Evolutionary conservation across 2,888 invertebrate genomes (phyloP).

Genomic region (Drosophila mettleri): DNA sequence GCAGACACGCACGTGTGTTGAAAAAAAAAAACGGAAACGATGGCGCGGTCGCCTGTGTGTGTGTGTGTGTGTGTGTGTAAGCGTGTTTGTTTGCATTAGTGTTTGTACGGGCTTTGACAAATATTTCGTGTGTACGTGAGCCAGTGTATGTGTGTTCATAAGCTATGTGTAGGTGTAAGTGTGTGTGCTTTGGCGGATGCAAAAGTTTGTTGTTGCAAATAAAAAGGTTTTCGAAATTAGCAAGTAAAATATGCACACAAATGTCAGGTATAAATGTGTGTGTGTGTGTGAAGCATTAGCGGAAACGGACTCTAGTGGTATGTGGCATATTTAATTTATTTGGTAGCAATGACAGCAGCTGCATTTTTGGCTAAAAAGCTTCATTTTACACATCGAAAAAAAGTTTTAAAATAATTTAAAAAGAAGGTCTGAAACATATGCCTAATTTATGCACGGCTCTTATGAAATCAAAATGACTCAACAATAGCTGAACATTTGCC

Average conservation of each 20-base stretch:
- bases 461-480: not conserved
- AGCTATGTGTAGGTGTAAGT: too few relatives aligned
- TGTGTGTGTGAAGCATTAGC: slow-evolving; percentile 38
- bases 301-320: slow-evolving; percentile 69
- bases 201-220: slow-evolving; percentile 66
- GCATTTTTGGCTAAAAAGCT: slow-evolving; percentile 3
- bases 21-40: slow-evolving; percentile 59
- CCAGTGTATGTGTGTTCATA: slow-evolving; percentile 18
- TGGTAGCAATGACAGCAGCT: slow-evolving; percentile 16
- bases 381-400: not conserved
- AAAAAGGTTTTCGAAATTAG: slow-evolving; percentile 63
- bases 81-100: slow-evolving; percentile 42
- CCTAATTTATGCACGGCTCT: not conserved
- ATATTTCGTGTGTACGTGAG: slow-evolving; percentile 49
- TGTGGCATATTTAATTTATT: slow-evolving; percentile 58
- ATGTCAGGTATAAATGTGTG: slow-evolving; percentile 22
- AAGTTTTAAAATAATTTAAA: not conserved
- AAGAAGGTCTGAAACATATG: not conserved
- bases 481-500: not conserved
- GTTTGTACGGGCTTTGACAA: slow-evolving; percentile 59
- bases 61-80: slow-evolving; percentile 16
- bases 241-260: slow-evolving; percentile 62
- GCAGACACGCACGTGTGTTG: slow-evolving; percentile 60
- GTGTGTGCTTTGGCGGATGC: slow-evolving; percentile 55
- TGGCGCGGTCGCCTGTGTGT: slow-evolving; percentile 38